Percentiles rank a stretch among this genome's conserved stretches.
These are phyloP conservation scores for Hesperophylax magnus DNA, from an alignment of 1,140 invertebrate species.

Conservation along the genomic window DNA sequence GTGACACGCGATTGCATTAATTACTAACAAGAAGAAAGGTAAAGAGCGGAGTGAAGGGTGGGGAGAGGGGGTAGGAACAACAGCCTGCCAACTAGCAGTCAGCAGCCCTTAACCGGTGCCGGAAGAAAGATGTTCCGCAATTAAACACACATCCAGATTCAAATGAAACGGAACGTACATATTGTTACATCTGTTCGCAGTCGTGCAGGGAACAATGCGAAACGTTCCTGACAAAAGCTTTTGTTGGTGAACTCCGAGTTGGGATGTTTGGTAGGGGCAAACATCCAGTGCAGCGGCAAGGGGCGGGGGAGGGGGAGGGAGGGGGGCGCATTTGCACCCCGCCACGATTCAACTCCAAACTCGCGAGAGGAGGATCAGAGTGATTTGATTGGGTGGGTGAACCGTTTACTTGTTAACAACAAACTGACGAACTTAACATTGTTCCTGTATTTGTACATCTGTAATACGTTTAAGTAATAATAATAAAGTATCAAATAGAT, in stretches of 20 bases:
- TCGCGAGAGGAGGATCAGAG: not conserved
- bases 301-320: not conserved
- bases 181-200: slow-evolving; percentile 50
- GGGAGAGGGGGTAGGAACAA: not conserved
- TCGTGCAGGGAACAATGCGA: slow-evolving; percentile 31
- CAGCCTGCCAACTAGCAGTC: not conserved
- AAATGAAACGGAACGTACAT: slow-evolving; percentile 50
- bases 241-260: slow-evolving; percentile 49
- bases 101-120: slow-evolving; percentile 13
- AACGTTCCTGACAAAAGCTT: slow-evolving; percentile 43
- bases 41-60: too few relatives aligned
- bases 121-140: slow-evolving; percentile 54
- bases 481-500: too few relatives aligned
- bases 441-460: too few relatives aligned
- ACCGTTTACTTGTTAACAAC: too few relatives aligned
- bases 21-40: not conserved
- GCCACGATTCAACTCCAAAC: not conserved
- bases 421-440: too few relatives aligned
- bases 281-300: slow-evolving; percentile 17
- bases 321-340: slow-evolving; percentile 9
- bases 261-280: slow-evolving; percentile 51
- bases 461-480: too few relatives aligned
- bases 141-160: slow-evolving; percentile 50
- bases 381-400: not conserved
- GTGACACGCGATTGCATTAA: not conserved